phyloP scores from a whole-genome alignment of 2,797 vertebrate genomes.

The Adelosebastes latens region DNA sequence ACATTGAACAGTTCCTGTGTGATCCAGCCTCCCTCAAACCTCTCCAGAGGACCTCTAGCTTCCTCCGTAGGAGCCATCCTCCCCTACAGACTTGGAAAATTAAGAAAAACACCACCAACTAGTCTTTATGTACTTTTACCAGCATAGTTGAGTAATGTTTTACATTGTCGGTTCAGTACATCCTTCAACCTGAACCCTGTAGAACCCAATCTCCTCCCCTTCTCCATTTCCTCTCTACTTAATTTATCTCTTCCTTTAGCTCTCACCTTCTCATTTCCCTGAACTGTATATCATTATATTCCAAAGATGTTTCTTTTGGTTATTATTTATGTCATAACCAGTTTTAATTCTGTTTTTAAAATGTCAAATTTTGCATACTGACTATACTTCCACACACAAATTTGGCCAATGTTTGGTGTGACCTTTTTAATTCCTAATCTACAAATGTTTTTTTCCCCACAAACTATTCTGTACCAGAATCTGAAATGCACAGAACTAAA shows the following conservation, averaged over 20 bases:
- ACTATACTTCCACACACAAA: not conserved
- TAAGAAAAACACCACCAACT: slow-evolving; percentile 20
- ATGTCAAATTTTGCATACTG: not conserved
- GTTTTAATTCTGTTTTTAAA: not conserved
- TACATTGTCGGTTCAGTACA: not conserved
- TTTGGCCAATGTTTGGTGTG: not conserved
- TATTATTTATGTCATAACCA: not conserved
- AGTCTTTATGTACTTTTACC: slow-evolving; percentile 5
- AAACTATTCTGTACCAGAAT: not conserved
- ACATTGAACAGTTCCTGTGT: slow-evolving; percentile 24
- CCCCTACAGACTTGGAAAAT: slow-evolving; percentile 25
- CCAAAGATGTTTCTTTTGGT: not conserved
- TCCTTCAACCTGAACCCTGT: not conserved
- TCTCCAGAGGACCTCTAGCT: slow-evolving; percentile 45
- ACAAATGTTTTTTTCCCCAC: not conserved
- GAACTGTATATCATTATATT: not conserved
- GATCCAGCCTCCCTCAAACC: slow-evolving; percentile 51
- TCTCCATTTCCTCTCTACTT: slow-evolving; percentile 7
- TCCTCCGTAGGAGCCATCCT: slow-evolving; percentile 45
- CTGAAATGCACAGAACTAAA: not conserved
- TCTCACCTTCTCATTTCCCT: not conserved
- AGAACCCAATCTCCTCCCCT: not conserved
- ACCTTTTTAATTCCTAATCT: not conserved
- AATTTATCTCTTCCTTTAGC: not conserved
- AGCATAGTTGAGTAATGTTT: slow-evolving; percentile 12